phyloP scores from a whole-genome alignment of 2,797 vertebrate species.

The Sciurus vulgaris region DNA sequence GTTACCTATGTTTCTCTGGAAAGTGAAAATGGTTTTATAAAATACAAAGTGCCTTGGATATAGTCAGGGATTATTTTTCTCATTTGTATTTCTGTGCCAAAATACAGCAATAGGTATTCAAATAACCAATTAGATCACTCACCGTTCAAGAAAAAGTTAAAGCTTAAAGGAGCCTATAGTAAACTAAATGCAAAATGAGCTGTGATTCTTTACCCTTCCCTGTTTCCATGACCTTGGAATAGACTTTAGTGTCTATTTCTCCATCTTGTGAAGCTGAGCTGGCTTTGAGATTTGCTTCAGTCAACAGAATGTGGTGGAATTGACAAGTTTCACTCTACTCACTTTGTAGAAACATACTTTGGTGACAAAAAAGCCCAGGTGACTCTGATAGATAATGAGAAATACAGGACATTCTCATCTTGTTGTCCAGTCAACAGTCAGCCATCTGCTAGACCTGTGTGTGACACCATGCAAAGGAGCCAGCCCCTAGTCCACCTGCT shows the following conservation, averaged over 20 bases:
- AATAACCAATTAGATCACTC: constrained; percentile 34
- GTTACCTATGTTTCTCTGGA: constrained; percentile 62
- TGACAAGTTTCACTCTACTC: not conserved
- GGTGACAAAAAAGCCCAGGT: not conserved
- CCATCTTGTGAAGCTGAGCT: not conserved
- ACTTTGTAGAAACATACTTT: not conserved
- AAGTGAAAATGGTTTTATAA: constrained; percentile 63
- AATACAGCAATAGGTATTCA: constrained; percentile 18
- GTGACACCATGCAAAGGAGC: not conserved
- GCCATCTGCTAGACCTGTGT: not conserved
- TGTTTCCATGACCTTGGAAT: not conserved
- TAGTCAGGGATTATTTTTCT: not conserved
- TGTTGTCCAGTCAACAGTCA: not conserved
- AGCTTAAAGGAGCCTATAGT: not conserved
- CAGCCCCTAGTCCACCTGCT: not conserved
- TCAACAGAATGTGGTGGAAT: not conserved
- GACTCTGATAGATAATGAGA: not conserved
- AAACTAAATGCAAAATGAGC: constrained; percentile 8
- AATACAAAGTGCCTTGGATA: constrained; percentile 27
- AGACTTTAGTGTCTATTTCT: not conserved
- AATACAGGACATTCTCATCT: not conserved
- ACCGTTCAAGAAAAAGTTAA: constrained; percentile 37
- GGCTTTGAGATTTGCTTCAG: constrained; percentile 30
- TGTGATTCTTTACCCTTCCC: not conserved
- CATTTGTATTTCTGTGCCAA: not conserved